Conservation (phyloP, 2,888 invertebrate species). For the Lathronympha strigana region DNA sequence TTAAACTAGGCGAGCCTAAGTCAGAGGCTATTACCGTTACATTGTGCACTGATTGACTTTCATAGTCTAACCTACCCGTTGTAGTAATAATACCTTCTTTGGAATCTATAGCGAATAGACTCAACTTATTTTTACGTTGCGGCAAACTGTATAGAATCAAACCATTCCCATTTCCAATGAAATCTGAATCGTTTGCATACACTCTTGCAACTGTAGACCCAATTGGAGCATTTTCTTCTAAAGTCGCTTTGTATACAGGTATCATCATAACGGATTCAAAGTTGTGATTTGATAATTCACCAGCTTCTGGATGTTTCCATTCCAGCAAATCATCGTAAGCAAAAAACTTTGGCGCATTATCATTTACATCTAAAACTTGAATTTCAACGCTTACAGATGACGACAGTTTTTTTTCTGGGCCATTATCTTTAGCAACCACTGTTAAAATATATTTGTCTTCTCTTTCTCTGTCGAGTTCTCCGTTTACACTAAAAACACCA, state of each 20-base stretch:
- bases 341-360: slow-evolving; percentile 91
- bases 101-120: slow-evolving; percentile 91
- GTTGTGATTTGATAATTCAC: slow-evolving; percentile 77
- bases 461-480: slow-evolving; percentile 90
- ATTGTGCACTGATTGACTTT: slow-evolving; percentile 87
- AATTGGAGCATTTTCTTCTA: slow-evolving; percentile 89
- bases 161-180: slow-evolving; percentile 94
- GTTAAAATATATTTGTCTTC: slow-evolving; percentile 88
- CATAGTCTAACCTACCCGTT: slow-evolving; percentile 88
- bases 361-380: slow-evolving; percentile 92
- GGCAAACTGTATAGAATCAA: slow-evolving; percentile 90
- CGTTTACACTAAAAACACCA: slow-evolving; percentile 89
- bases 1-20: slow-evolving; percentile 92
- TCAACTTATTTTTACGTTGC: slow-evolving; percentile 85
- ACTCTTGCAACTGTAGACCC: slow-evolving; percentile 90
- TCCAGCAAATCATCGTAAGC: slow-evolving; percentile 87
- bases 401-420: slow-evolving; percentile 85
- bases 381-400: slow-evolving; percentile 91
- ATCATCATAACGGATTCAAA: slow-evolving; percentile 82
- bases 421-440: slow-evolving; percentile 90
- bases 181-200: slow-evolving; percentile 93
- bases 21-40: slow-evolving; percentile 93
- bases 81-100: slow-evolving; percentile 93
- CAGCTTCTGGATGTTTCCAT: slow-evolving; percentile 77
- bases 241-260: slow-evolving; percentile 90